These are phyloP conservation scores for Chelonoidis abingdonii DNA, from an alignment of 2,113 vertebrate genomes.

Conservation along the genomic window DNA sequence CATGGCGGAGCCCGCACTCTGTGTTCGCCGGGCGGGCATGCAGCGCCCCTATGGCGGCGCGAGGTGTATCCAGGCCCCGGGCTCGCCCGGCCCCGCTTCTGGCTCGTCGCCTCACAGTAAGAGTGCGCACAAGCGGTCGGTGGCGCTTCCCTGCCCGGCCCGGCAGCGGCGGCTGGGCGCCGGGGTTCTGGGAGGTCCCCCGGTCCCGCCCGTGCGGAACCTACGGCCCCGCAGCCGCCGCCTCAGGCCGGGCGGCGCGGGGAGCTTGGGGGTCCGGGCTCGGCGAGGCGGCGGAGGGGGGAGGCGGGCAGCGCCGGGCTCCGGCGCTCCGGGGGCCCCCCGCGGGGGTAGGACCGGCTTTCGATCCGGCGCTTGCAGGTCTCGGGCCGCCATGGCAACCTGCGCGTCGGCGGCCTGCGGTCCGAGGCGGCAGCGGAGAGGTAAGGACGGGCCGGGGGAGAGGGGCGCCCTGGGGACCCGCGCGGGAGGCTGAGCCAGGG, in stretches of 20 bases:
- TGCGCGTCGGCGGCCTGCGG: conserved; percentile 96
- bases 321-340: conserved; percentile 60
- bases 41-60: background rate
- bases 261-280: conserved; percentile 64
- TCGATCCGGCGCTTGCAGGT: conserved; percentile 96
- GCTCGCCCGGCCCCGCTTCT: conserved; percentile 75
- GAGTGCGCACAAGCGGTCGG: conserved; percentile 99
- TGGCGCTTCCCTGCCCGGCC: conserved; percentile 99
- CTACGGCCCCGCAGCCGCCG: conserved; percentile 74
- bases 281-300: conserved; percentile 63
- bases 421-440: conserved; percentile 91
- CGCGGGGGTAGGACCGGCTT: conserved; percentile 89
- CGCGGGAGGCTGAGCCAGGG: background rate
- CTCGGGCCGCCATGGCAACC: conserved; percentile 94
- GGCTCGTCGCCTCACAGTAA: conserved; percentile 86
- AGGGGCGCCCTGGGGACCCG: conserved; percentile 1
- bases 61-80: conserved; percentile 65
- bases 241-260: conserved; percentile 67
- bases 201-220: conserved; percentile 86
- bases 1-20: conserved; percentile 37
- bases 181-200: conserved; percentile 90
- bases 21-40: background rate
- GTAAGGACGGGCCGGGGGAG: conserved; percentile 78
- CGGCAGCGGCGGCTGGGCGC: conserved; percentile 91
- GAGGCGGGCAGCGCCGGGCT: conserved; percentile 68